Evolutionary conservation across 2,797 vertebrate genomes (phyloP).

Genomic region (Tangara arthus): DNA sequence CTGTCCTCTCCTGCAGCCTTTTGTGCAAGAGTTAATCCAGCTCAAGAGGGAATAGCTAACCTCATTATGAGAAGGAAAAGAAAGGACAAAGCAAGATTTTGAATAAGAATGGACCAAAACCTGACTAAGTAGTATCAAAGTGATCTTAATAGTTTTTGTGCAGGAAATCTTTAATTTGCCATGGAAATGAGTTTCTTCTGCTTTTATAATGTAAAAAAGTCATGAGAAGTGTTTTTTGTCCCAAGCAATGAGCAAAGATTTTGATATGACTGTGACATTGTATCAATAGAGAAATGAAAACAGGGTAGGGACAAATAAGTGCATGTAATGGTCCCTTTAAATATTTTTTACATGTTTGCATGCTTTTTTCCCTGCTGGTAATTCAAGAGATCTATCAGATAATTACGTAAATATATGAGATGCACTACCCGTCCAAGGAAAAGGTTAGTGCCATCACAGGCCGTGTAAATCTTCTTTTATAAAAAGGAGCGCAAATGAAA

Average conservation of each 20-base stretch:
- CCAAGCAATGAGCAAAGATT: neutral
- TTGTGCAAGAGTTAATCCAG: neutral
- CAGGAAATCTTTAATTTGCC: neutral
- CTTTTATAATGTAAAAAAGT: neutral
- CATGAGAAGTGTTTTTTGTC: neutral
- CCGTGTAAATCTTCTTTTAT: constrained; percentile 72
- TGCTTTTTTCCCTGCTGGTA: constrained; percentile 2
- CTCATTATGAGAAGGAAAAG: neutral
- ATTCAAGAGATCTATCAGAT: constrained; percentile 53
- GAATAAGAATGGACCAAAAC: neutral
- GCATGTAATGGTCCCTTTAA: neutral
- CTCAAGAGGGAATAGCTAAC: neutral
- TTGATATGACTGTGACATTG: neutral
- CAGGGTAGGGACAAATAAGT: neutral
- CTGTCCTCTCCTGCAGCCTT: neutral
- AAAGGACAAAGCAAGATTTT: neutral
- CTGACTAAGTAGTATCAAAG: neutral
- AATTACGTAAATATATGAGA: constrained; percentile 71
- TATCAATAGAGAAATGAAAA: neutral
- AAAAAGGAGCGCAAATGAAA: constrained; percentile 68
- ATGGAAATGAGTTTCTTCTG: neutral
- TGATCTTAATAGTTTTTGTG: neutral
- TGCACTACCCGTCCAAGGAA: constrained; percentile 43
- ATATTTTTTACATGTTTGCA: neutral
- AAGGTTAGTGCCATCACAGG: constrained; percentile 65